Evolutionary conservation across 2,888 invertebrate species (phyloP).

Genomic region (Hecatera dysodea): DNA sequence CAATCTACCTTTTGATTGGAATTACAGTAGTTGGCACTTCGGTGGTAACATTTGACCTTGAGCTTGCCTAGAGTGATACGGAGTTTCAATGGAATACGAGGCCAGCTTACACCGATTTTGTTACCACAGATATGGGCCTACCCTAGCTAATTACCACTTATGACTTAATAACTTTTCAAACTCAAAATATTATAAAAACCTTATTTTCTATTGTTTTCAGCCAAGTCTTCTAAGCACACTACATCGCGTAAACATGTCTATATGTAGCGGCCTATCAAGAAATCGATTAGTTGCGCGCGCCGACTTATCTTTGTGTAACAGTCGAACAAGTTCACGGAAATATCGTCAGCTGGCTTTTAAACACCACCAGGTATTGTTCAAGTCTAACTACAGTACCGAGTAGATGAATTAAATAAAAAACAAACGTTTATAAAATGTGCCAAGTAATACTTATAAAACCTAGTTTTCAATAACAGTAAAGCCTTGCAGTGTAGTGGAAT

Average conservation of each 20-base stretch:
- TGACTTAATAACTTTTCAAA: neutral
- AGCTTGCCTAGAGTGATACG: neutral
- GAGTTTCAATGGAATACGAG: neutral
- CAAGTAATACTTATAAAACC: constrained; percentile 13
- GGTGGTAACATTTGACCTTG: neutral
- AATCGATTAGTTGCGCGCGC: constrained; percentile 89
- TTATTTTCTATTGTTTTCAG: neutral
- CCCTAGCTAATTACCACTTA: too few species aligned
- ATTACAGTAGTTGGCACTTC: neutral
- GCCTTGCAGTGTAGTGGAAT: constrained; percentile 25
- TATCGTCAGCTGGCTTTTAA: constrained; percentile 79
- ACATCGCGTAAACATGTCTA: constrained; percentile 35
- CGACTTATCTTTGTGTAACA: constrained; percentile 65
- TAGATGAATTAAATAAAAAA: constrained; percentile 53
- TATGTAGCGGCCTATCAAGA: constrained; percentile 66
- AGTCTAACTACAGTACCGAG: constrained; percentile 47
- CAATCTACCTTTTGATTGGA: neutral
- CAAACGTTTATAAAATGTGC: constrained; percentile 9
- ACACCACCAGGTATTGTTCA: constrained; percentile 54
- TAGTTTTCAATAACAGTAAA: constrained; percentile 16
- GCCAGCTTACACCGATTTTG: neutral
- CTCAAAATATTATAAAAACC: neutral
- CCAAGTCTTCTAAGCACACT: constrained; percentile 12
- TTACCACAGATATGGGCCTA: neutral
- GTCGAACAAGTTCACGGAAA: constrained; percentile 69